Base-by-base conservation (phyloP, 2,797 vertebrate species). In the Propithecus perrieri region DNA sequence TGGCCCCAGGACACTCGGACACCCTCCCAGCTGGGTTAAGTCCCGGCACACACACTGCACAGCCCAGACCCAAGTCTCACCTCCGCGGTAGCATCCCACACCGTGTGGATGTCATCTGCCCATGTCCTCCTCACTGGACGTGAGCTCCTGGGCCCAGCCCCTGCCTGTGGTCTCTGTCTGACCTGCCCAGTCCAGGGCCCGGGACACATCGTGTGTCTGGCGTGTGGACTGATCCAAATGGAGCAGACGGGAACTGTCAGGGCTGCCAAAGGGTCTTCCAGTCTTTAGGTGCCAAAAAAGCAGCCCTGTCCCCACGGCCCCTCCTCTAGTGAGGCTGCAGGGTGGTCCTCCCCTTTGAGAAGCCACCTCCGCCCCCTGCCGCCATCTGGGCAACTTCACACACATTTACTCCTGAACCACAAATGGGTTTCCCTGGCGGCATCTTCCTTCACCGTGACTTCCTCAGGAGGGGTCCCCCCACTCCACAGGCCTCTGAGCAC, bases 241-340 rank as follows among this genome's bases (percentile, higher is more conserved):
- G 35, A 69, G n/a, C 20, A 87, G 24, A 4, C 2, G 2, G 11
- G 18, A 50, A 17, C 38, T 0, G 1, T 14, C 0, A 0, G 24
- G 14, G 59, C 28, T 55, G 5, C 74, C 2, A 1, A 24, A 5
- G 2, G 30, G 0, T 14, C 20, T n/a, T 61, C 48, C 3, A 1
- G 2, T 22, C 71, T 33, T 78, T 63, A 76, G 46, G 15, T 5
- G 1, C 28, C 2, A 7, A 30, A 18, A 84, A 13, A 22, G 20
- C 1, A 10, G 11, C 26, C 6, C 9, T 35, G 14, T 14, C 74
- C 33, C 24, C 1, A 0, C 0, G 0, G 3, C 12, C 15, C 1
- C 30, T 53, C 20, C 7, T 53, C 2, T 55, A 75, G 2, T 2
- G 41, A 57, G 72, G 7, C 26, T 1, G 0, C 4, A 10, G 28